Percentiles rank a stretch among this genome's conserved stretches.
Conservation (phyloP, 2,888 invertebrate genomes). For the Chalcosyrphus nemorum region DNA sequence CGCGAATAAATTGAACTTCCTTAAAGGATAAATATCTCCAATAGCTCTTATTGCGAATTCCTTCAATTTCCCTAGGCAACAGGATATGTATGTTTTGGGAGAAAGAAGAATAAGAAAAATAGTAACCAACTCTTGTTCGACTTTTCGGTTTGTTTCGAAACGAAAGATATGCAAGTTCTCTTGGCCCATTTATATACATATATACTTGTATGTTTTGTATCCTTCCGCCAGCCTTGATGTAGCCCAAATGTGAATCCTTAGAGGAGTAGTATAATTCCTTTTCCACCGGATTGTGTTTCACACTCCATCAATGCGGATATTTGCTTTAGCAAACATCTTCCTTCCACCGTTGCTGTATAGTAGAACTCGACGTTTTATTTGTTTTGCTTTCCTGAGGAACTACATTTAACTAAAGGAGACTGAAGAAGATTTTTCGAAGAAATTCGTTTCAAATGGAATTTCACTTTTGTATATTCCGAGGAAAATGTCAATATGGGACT, state of each 20-base stretch:
- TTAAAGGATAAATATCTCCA: slow-evolving; percentile 18
- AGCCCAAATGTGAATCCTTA: slow-evolving; percentile 12
- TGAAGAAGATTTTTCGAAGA: not conserved
- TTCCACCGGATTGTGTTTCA: slow-evolving; percentile 27
- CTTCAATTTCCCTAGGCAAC: slow-evolving; percentile 6
- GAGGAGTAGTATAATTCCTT: slow-evolving; percentile 12
- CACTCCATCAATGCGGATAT: slow-evolving; percentile 36
- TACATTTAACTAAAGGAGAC: too few species aligned
- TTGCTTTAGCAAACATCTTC: slow-evolving; percentile 29
- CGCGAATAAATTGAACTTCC: slow-evolving; percentile 14
- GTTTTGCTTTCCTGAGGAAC: slow-evolving; percentile 1
- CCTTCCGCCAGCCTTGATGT: not conserved
- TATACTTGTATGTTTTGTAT: too few species aligned
- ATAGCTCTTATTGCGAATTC: slow-evolving; percentile 19
- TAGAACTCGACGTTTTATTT: not conserved
- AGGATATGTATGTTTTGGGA: not conserved
- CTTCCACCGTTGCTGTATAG: not conserved
- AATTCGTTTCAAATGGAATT: slow-evolving; percentile 19
- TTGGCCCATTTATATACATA: not conserved
- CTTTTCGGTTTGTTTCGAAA: not conserved
- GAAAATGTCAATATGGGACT: slow-evolving; percentile 23
- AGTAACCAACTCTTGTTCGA: not conserved
- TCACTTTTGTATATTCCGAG: slow-evolving; percentile 8
- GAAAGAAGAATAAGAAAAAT: not conserved
- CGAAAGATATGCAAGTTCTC: not conserved